Percentiles rank a stretch among this genome's conserved stretches.
phyloP scores from a whole-genome alignment of 2,888 invertebrate genomes.

The Cenopis cana region DNA sequence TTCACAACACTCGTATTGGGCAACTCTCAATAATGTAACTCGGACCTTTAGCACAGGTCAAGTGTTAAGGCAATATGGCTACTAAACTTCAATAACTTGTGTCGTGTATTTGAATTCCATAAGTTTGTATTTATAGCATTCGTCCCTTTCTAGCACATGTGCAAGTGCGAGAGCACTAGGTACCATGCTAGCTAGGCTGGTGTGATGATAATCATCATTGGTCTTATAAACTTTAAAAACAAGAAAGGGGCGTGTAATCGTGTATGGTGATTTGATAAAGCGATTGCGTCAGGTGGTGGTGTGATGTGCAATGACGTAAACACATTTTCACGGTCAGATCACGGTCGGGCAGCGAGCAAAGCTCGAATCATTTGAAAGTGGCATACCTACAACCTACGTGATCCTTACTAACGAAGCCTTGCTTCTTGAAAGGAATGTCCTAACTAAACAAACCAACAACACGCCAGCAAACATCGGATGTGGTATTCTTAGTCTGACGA shows the following conservation, averaged over 20 bases:
- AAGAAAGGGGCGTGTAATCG: conserved; percentile 22
- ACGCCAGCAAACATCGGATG: conserved; percentile 21
- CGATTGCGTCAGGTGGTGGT: conserved; percentile 44
- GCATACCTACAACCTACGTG: conserved; percentile 41
- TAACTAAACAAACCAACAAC: conserved; percentile 40
- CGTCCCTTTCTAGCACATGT: no score
- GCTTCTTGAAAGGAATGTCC: conserved; percentile 29
- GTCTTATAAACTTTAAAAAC: conserved; percentile 7
- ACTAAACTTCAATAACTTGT: no score
- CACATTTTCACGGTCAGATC: conserved; percentile 47
- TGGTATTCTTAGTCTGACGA: conserved; percentile 31
- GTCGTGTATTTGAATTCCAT: no score
- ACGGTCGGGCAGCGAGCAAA: conserved; percentile 43
- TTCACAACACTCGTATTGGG: not conserved
- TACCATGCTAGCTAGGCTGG: no score
- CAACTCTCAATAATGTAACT: not conserved
- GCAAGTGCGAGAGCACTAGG: no score
- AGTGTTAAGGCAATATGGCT: no score
- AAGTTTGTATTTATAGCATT: no score
- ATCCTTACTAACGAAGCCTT: conserved; percentile 28
- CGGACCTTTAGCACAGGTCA: not conserved
- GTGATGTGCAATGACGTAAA: conserved; percentile 48
- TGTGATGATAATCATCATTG: no score
- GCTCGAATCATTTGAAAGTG: conserved; percentile 41
- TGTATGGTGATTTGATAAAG: conserved; percentile 30